These are phyloP conservation scores for Heliconius sara DNA, from an alignment of 2,888 invertebrate genomes.

Conservation along the genomic window DNA sequence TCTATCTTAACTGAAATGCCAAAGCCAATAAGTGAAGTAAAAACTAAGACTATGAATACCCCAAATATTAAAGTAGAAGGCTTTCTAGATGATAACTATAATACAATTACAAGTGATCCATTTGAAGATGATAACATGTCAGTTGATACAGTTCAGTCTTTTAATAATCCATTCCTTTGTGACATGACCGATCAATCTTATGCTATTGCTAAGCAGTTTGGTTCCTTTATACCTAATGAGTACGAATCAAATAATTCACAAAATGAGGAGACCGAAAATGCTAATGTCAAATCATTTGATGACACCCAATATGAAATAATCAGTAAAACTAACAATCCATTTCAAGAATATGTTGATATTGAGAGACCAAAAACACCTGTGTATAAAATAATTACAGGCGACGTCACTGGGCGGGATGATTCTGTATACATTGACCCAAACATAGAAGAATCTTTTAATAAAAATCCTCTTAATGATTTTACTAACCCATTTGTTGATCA, in stretches of 20 bases:
- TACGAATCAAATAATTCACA: slow-evolving; percentile 74
- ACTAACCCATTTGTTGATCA: slow-evolving; percentile 69
- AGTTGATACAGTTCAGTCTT: slow-evolving; percentile 56
- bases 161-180: slow-evolving; percentile 69
- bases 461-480: slow-evolving; percentile 65
- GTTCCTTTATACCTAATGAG: slow-evolving; percentile 68
- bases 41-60: neutral
- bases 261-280: slow-evolving; percentile 61
- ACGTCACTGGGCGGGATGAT: slow-evolving; percentile 60
- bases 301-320: slow-evolving; percentile 28
- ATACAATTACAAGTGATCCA: slow-evolving; percentile 55
- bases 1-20: slow-evolving; percentile 68
- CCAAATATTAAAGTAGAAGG: slow-evolving; percentile 46
- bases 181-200: slow-evolving; percentile 63
- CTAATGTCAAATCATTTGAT: slow-evolving; percentile 34
- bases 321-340: slow-evolving; percentile 40
- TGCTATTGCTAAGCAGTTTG: slow-evolving; percentile 63
- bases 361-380: slow-evolving; percentile 75
- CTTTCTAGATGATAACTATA: slow-evolving; percentile 55
- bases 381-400: slow-evolving; percentile 72
- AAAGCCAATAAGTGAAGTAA: slow-evolving; percentile 41
- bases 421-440: slow-evolving; percentile 61
- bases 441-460: slow-evolving; percentile 54
- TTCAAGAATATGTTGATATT: slow-evolving; percentile 44
- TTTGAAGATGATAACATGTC: slow-evolving; percentile 59